phyloP scores from a whole-genome alignment of 2,113 vertebrate species.

The Eulacestoma nigropectus region DNA sequence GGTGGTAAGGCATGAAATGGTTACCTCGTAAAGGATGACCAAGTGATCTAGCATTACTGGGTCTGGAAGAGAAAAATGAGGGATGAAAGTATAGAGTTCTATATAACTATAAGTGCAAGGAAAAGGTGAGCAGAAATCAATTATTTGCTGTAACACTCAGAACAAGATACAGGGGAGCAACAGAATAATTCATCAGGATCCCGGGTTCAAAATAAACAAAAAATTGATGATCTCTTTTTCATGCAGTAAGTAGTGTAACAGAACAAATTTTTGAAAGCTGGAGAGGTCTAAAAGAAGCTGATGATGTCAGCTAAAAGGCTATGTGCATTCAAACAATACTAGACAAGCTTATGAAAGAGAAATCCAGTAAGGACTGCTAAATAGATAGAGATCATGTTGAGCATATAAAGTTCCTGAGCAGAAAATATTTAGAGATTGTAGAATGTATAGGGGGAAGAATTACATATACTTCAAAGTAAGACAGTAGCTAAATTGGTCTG shows the following conservation, averaged over 20 bases:
- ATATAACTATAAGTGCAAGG: neutral
- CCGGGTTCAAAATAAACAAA: neutral
- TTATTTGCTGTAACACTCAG: neutral
- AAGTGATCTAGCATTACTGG: neutral
- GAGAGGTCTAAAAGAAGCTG: neutral
- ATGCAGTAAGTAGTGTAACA: neutral
- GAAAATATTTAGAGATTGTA: neutral
- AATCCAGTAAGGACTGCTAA: neutral
- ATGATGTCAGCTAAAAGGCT: neutral
- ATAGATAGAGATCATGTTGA: neutral
- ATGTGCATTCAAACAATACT: neutral
- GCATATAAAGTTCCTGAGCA: neutral
- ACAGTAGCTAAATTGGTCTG: neutral
- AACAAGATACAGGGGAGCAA: neutral
- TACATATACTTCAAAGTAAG: neutral
- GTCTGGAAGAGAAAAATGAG: neutral
- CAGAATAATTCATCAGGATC: neutral
- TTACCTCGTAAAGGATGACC: neutral
- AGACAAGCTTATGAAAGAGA: neutral
- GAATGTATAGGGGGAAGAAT: neutral
- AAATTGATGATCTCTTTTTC: neutral
- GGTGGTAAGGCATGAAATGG: neutral
- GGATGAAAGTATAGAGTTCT: neutral
- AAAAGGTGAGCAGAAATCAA: neutral
- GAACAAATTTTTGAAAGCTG: neutral